A percentile compares a stretch with the other conserved stretches of the same genome.
phyloP scores from a whole-genome alignment of 2,888 invertebrate species.

The Melinopterus prodromus region DNA sequence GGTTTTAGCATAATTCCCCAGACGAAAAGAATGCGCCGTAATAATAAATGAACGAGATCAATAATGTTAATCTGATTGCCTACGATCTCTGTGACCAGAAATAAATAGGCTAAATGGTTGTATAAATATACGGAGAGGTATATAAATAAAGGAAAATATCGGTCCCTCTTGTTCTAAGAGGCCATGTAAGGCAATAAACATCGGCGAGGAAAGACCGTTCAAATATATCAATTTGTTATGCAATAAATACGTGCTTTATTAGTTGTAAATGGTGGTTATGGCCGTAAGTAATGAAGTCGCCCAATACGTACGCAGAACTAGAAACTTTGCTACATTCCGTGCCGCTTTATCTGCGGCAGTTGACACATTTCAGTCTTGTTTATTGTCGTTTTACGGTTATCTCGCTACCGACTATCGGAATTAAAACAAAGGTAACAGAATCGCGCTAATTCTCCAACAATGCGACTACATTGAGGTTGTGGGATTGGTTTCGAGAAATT shows the following conservation, averaged over 20 bases:
- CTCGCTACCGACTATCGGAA: neutral
- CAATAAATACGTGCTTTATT: conserved; percentile 25
- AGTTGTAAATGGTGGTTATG: conserved; percentile 13
- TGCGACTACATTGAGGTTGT: neutral
- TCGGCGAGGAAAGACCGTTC: neutral
- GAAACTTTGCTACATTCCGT: conserved; percentile 20
- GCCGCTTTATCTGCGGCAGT: conserved; percentile 11
- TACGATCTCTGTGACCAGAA: conserved; percentile 5
- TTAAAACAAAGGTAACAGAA: conserved; percentile 22
- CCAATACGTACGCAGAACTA: conserved; percentile 12
- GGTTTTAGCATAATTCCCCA: neutral
- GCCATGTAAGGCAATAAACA: conserved; percentile 23
- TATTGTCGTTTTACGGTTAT: conserved; percentile 4
- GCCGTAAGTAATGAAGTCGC: neutral
- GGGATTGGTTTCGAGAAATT: neutral
- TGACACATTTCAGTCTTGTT: conserved; percentile 24
- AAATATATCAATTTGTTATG: conserved; percentile 23
- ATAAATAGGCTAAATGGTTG: conserved; percentile 18
- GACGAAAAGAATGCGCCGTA: conserved; percentile 11
- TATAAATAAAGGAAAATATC: conserved; percentile 23
- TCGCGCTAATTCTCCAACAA: conserved; percentile 13
- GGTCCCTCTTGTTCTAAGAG: conserved; percentile 23
- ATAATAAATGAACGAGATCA: conserved; percentile 23
- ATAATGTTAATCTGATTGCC: conserved; percentile 24
- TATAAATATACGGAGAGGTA: conserved; percentile 20